Conservation (phyloP, 1,140 invertebrate species). For the Battus philenor region DNA sequence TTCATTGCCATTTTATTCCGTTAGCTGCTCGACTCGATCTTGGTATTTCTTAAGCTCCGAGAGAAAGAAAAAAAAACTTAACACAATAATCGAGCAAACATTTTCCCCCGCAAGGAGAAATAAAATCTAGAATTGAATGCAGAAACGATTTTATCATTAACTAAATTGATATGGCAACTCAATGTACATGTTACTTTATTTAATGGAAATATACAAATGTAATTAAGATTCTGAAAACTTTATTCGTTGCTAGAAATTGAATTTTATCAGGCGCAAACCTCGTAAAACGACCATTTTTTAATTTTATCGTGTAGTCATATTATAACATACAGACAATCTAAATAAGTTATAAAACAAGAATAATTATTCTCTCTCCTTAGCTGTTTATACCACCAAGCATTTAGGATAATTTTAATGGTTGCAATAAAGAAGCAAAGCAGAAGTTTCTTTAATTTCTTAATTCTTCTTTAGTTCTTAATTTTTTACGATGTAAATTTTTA, state of each 20-base stretch:
- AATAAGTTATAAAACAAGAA: too few relatives aligned
- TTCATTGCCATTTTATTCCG: slow-evolving; percentile 52
- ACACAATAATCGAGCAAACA: neutral
- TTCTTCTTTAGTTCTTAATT: too few relatives aligned
- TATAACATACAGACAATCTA: too few relatives aligned
- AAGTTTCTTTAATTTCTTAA: too few relatives aligned
- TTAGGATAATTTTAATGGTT: too few relatives aligned
- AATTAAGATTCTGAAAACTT: slow-evolving; percentile 4
- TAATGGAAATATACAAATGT: slow-evolving; percentile 1
- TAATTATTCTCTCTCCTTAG: too few relatives aligned
- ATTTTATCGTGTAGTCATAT: too few relatives aligned
- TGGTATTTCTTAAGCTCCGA: slow-evolving; percentile 27
- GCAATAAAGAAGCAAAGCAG: too few relatives aligned
- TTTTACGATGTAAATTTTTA: too few relatives aligned
- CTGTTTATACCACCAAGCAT: too few relatives aligned
- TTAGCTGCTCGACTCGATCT: slow-evolving; percentile 42
- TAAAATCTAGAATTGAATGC: slow-evolving; percentile 16
- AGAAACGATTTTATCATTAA: slow-evolving; percentile 12
- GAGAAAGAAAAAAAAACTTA: slow-evolving; percentile 20
- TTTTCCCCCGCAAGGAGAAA: slow-evolving; percentile 1
- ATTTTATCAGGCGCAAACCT: neutral
- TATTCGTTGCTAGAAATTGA: neutral
- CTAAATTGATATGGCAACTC: slow-evolving; percentile 15
- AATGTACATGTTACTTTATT: slow-evolving; percentile 11
- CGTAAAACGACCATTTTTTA: too few relatives aligned